Conservation (phyloP, 1,140 invertebrate genomes). For the Bombus balteatus region DNA sequence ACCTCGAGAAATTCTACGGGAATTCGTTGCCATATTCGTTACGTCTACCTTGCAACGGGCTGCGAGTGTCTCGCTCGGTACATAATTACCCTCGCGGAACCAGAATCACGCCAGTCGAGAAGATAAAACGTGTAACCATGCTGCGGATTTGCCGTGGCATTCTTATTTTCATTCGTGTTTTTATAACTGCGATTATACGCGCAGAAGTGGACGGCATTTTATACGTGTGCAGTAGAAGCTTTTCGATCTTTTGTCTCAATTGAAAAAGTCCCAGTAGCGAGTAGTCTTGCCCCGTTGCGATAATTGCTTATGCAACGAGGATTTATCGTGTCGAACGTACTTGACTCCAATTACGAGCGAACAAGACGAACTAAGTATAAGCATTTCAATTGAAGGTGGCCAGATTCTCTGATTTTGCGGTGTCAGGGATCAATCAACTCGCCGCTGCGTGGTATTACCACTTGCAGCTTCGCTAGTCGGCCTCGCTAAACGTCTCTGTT, state of each 20-base stretch:
- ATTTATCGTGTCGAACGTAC: conserved; percentile 58
- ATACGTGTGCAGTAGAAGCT: not conserved
- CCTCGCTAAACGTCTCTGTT: not conserved
- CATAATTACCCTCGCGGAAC: conserved; percentile 25
- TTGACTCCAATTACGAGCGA: conserved; percentile 62
- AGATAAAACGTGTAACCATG: no score
- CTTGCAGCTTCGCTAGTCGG: not conserved
- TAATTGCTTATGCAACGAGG: conserved; percentile 55
- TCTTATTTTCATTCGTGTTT: not conserved
- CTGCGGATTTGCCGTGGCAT: not conserved
- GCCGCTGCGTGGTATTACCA: not conserved
- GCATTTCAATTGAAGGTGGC: conserved; percentile 53
- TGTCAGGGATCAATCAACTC: conserved; percentile 48
- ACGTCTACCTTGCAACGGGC: not conserved
- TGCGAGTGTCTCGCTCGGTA: conserved; percentile 25
- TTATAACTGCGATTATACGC: not conserved
- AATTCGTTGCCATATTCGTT: conserved; percentile 48
- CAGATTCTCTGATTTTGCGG: conserved; percentile 46
- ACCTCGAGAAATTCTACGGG: conserved; percentile 49
- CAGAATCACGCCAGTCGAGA: not conserved
- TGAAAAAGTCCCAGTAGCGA: conserved; percentile 39
- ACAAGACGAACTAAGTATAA: conserved; percentile 27
- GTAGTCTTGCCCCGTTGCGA: not conserved
- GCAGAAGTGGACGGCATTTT: not conserved
- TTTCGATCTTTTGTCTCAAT: conserved; percentile 22